Evolutionary conservation across 2,888 invertebrate genomes (phyloP), one percentile per base, ranked within the genome.

Genomic region (Tenthredo livida): DNA sequence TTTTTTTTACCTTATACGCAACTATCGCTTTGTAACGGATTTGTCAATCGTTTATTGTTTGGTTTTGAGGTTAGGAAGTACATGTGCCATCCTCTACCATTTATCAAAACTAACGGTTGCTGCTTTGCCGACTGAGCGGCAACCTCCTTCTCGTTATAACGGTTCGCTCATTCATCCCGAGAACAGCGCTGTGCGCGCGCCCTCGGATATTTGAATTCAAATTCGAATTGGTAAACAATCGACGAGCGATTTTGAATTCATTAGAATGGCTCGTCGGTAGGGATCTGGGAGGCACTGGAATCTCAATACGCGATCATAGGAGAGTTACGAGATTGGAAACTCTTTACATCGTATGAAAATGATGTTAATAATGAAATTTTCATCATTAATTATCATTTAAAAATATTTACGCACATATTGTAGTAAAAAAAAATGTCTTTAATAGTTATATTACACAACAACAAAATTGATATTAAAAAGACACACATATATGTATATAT

Each of bases 361-460:
- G 9, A 21, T 10, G 2, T 21, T 61, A 25, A 10, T 2, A 9
- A 61, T 61, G 21, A 61, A 10, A 61, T 50, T 50, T n/a, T 1
- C 17, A 50, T n/a, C 6, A n/a, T n/a, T n/a, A 50, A 50, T 50
- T 50, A 0, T n/a, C 17, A 50, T 50, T 50, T 17, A 5, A 47
- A 47, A 37, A 7, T n/a, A 70, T n/a, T 37, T 37, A 70, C 17
- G 7, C n/a, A 37, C 29, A 29, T 1, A 70, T 37, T 33, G 9
- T 10, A 29, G 37, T 70, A 70, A 33, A 70, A 70, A 70, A 70
- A n/a, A 70, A n/a, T 70, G 17, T 37, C 6, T 70, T 37, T 70
- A 70, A 33, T 70, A 33, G 10, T 12, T 12, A 61, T 61, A 61
- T 3, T 12, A 61, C 61, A 61, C 61, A 70, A 33, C 37, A 70